A percentile compares a stretch with the other conserved stretches of the same genome.
Evolutionary conservation across 2,113 vertebrate species (phyloP).

Genomic region (Galeopterus variegatus): DNA sequence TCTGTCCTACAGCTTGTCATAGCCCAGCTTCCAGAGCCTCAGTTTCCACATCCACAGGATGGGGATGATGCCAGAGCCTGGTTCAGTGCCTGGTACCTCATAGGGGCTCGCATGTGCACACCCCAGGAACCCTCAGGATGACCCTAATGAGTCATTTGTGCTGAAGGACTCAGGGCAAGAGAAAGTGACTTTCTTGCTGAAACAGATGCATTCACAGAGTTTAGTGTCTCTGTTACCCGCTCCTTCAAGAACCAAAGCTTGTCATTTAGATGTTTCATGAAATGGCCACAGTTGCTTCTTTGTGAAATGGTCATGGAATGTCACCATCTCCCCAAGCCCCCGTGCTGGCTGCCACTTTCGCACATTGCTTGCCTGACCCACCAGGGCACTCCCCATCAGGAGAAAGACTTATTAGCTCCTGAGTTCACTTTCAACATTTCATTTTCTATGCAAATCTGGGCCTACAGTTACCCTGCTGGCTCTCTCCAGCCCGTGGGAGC

Average conservation of each 20-base stretch:
- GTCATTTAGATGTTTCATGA: accelerated
- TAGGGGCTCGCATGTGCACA: accelerated
- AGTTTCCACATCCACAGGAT: not conserved
- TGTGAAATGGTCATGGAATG: not conserved
- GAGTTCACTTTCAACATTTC: not conserved
- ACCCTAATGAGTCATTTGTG: too few relatives aligned
- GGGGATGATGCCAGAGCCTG: not conserved
- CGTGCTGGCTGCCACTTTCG: not conserved
- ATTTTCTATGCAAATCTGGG: not conserved
- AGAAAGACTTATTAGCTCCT: too few relatives aligned
- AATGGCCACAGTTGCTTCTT: not conserved
- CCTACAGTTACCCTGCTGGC: not conserved
- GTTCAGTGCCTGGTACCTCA: not conserved
- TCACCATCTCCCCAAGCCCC: not conserved
- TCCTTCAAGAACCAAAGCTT: not conserved
- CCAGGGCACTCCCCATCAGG: accelerated
- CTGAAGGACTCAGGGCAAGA: not conserved
- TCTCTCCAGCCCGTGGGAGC: not conserved
- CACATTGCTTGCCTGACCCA: not conserved
- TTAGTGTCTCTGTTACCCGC: not conserved
- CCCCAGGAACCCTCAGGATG: too few relatives aligned
- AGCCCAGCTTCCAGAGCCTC: not conserved
- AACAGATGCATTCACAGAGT: accelerated
- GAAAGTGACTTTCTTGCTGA: not conserved
- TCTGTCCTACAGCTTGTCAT: accelerated